These are phyloP conservation scores for Aricia artaxerxes DNA, from an alignment of 2,888 invertebrate species.

Conservation along the genomic window DNA sequence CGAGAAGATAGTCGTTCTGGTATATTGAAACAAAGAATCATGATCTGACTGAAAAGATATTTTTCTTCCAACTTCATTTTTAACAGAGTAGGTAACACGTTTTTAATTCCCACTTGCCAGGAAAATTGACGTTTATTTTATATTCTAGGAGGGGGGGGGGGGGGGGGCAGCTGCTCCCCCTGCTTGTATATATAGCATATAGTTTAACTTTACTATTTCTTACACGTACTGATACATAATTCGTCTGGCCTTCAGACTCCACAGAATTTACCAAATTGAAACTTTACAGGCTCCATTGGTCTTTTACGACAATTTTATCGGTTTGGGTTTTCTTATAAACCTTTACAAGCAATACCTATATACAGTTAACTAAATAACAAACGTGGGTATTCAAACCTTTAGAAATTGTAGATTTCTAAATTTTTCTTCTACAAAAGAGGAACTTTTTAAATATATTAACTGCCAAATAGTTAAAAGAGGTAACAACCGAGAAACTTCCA, in stretches of 20 bases:
- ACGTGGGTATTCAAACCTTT: not conserved
- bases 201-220: not conserved
- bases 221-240: conserved; percentile 2
- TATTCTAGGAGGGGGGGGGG: too few species aligned
- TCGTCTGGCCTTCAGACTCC: not conserved
- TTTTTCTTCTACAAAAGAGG: too few species aligned
- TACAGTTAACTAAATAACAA: not conserved
- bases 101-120: too few species aligned
- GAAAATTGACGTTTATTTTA: too few species aligned
- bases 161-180: too few species aligned
- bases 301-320: conserved; percentile 1
- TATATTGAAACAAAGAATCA: too few species aligned
- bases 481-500: conserved; percentile 6
- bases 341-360: not conserved
- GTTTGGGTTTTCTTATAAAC: not conserved
- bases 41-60: too few species aligned
- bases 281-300: not conserved
- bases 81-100: too few species aligned
- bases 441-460: not conserved
- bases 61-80: too few species aligned
- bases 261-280: not conserved
- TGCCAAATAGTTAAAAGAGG: not conserved
- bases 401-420: too few species aligned
- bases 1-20: too few species aligned
- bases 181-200: too few species aligned